Base-by-base conservation (phyloP, 1,140 invertebrate species). In the Drosophila kepulauana region DNA sequence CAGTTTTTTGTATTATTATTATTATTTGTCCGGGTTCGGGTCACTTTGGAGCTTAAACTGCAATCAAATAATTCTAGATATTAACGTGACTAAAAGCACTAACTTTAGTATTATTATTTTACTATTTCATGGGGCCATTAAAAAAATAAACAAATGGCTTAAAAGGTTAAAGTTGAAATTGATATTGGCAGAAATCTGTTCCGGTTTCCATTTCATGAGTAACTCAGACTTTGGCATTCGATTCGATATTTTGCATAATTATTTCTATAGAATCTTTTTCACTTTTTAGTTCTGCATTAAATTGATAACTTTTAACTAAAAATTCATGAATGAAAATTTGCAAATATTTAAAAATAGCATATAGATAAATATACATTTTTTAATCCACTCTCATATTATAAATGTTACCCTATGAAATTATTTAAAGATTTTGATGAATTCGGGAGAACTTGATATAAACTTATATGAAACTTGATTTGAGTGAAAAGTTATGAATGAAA, bases 31-130 rank as follows among this genome's bases (percentile, higher is more conserved):
- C 35, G 35, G 8, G 35, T 38, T 38, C 41, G n/a, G 13, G 30
- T 54, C 51, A 15, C 13, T 30, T 54, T 13, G 6, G 28, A 33
- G 52, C 46, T 58, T 30, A 67, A 67, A 48, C 43, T 67, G 54
- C 52, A 48, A n/a, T 54, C n/a, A 8, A 35, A 54, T 15, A 54
- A 33, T 13, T 54, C 48, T 48, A 48, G 35, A 41, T 41, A 10
- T 41, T 11, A 11, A 52, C n/a, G 11, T 13, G 11, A 30, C n/a
- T 28, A 28, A 25, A 52, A 49, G 7, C 7, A 49, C 5, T 16
- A 28, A 52, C 20, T 25, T 25, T 25, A 25, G 20, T 25, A 25
- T 25, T 25, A 25, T 25, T 25, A 25, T 25, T 25, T 3, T 25
- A 25, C 20, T 25, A 25, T 25, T 54, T 33, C 30, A 54, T 30